These are phyloP conservation scores for Diabrotica virgifera DNA, from an alignment of 1,140 invertebrate genomes.

Conservation along the genomic window DNA sequence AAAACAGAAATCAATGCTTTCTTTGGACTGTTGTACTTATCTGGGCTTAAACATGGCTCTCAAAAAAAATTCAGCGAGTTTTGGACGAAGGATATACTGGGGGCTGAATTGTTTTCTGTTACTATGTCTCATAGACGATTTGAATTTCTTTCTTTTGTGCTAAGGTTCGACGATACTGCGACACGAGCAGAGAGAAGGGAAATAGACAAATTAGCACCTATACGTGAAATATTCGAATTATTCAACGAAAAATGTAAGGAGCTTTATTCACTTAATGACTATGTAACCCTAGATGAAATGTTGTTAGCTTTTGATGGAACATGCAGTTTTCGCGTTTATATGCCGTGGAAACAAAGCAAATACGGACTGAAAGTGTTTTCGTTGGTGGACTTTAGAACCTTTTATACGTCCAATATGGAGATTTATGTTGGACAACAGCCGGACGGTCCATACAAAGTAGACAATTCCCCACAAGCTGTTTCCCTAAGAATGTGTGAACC, in stretches of 20 bases:
- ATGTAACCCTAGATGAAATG: conserved; percentile 42
- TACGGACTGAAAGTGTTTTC: conserved; percentile 49
- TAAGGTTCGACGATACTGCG: conserved; percentile 37
- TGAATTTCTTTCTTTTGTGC: conserved; percentile 25
- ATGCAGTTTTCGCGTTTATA: conserved; percentile 44
- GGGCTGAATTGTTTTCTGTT: conserved; percentile 14
- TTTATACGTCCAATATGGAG: conserved; percentile 29
- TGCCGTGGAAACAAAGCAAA: conserved; percentile 47
- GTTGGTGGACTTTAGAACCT: conserved; percentile 5
- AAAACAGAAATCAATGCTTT: background rate
- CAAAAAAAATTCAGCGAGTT: background rate
- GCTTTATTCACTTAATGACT: conserved; percentile 24
- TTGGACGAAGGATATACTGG: background rate
- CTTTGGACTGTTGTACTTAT: conserved; percentile 2
- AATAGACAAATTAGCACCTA: conserved; percentile 40
- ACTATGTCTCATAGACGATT: conserved; percentile 21
- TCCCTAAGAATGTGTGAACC: conserved; percentile 28
- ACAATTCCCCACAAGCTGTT: conserved; percentile 30
- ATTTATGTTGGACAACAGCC: conserved; percentile 42
- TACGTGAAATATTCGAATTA: conserved; percentile 40
- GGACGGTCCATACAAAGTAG: conserved; percentile 28
- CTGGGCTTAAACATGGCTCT: background rate
- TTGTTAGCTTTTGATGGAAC: conserved; percentile 41
- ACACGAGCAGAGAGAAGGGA: conserved; percentile 26
- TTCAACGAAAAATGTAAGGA: conserved; percentile 31